Conservation (phyloP, 2,888 invertebrate species). For the Polydrusus pterygomalis region DNA sequence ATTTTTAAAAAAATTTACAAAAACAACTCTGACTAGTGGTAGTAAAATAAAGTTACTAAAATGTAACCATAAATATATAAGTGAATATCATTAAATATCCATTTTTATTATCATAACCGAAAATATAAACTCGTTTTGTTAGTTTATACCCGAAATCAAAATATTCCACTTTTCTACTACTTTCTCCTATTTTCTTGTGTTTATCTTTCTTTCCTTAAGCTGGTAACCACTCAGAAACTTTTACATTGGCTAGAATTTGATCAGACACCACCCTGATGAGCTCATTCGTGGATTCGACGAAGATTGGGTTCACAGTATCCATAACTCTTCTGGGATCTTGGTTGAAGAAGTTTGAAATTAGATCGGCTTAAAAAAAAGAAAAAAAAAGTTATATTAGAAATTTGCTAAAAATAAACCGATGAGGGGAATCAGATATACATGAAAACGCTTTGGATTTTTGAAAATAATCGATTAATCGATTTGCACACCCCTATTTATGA, state of each 20-base stretch:
- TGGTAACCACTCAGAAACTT: conserved; percentile 76
- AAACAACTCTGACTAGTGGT: conserved; percentile 7
- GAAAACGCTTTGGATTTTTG: no score
- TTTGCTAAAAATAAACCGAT: no score
- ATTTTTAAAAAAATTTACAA: conserved; percentile 4
- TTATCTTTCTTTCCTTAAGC: conserved; percentile 63
- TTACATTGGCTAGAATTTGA: conserved; percentile 76
- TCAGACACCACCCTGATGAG: conserved; percentile 77
- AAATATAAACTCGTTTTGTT: not conserved
- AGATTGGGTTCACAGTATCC: conserved; percentile 81
- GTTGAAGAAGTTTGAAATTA: conserved; percentile 83
- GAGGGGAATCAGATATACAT: no score
- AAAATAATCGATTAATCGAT: no score
- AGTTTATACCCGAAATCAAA: no score
- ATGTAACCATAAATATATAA: not conserved
- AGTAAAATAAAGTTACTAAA: conserved; percentile 11
- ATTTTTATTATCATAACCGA: no score
- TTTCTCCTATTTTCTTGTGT: not conserved
- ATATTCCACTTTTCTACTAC: conserved; percentile 5
- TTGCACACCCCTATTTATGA: no score
- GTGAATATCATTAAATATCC: not conserved
- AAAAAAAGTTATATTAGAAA: not conserved
- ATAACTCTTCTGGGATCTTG: conserved; percentile 79
- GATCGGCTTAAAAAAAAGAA: conserved; percentile 73
- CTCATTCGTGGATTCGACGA: conserved; percentile 79